phyloP scores from a whole-genome alignment of 2,113 vertebrate genomes.

The Arothron firmamentum region DNA sequence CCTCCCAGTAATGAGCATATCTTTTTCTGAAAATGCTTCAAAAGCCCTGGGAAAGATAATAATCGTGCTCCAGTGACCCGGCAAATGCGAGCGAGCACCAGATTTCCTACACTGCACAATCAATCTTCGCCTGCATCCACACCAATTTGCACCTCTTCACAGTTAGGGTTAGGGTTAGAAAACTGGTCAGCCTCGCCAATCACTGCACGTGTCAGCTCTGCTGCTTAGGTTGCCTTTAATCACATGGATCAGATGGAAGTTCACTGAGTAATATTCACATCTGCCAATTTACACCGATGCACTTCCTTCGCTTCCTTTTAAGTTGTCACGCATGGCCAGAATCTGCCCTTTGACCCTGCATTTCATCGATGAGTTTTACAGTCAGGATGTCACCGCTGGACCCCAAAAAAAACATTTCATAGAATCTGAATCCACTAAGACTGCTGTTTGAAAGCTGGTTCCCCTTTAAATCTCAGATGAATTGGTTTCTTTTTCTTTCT shows the following conservation, averaged over 20 bases:
- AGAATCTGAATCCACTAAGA: slow-evolving; percentile 31
- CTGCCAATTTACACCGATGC: slow-evolving; percentile 41
- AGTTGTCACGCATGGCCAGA: slow-evolving; percentile 30
- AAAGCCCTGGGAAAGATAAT: slow-evolving; percentile 37
- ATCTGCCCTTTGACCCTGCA: slow-evolving; percentile 13
- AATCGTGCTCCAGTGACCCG: slow-evolving; percentile 39
- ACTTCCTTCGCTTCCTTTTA: slow-evolving; percentile 43
- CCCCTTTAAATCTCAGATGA: slow-evolving; percentile 45
- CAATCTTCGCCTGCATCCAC: slow-evolving; percentile 42
- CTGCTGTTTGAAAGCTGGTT: slow-evolving; percentile 44
- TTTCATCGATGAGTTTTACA: slow-evolving; percentile 28
- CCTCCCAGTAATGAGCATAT: slow-evolving; percentile 38
- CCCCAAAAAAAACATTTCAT: slow-evolving; percentile 23
- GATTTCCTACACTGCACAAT: slow-evolving; percentile 38
- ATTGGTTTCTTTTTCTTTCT: slow-evolving; percentile 17
- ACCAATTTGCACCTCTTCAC: slow-evolving; percentile 53
- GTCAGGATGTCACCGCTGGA: slow-evolving; percentile 37
- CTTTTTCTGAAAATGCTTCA: slow-evolving; percentile 20
- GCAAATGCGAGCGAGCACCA: slow-evolving; percentile 35
- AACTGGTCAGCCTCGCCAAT: slow-evolving; percentile 25
- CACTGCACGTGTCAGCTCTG: slow-evolving; percentile 25
- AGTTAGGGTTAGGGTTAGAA: slow-evolving; percentile 33
- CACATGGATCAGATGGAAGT: slow-evolving; percentile 51
- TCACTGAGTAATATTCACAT: slow-evolving; percentile 43
- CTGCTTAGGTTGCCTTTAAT: slow-evolving; percentile 47